Evolutionary conservation across 2,888 invertebrate species (phyloP).

Genomic region (Thera britannica): DNA sequence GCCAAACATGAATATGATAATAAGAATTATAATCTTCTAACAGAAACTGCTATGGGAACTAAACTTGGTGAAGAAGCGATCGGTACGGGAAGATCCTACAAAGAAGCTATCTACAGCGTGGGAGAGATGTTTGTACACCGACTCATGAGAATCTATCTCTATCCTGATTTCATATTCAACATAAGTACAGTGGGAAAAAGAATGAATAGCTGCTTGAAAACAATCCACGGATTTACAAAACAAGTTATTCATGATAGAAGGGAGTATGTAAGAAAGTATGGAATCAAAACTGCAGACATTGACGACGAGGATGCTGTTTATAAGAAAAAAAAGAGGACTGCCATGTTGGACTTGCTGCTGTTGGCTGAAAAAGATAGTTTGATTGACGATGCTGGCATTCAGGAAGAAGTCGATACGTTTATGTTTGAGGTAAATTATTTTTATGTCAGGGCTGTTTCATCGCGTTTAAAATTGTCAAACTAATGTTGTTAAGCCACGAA

Average conservation of each 20-base stretch:
- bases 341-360: too few relatives aligned
- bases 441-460: slow-evolving; percentile 65
- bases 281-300: slow-evolving; percentile 32
- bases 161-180: slow-evolving; percentile 78
- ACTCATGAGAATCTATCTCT: slow-evolving; percentile 51
- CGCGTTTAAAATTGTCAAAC: too few relatives aligned
- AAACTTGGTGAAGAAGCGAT: slow-evolving; percentile 69
- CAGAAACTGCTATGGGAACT: slow-evolving; percentile 74
- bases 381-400: too few relatives aligned
- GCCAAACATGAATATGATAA: too few relatives aligned
- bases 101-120: slow-evolving; percentile 80
- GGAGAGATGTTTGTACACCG: slow-evolving; percentile 64
- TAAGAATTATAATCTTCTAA: background rate
- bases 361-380: too few relatives aligned
- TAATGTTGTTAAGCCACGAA: too few relatives aligned
- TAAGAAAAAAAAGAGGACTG: slow-evolving; percentile 72
- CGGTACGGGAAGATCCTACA: slow-evolving; percentile 77
- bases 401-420: too few relatives aligned
- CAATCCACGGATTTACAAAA: slow-evolving; percentile 70
- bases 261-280: slow-evolving; percentile 42
- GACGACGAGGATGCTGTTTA: slow-evolving; percentile 44
- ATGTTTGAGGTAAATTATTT: too few relatives aligned
- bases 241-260: slow-evolving; percentile 65
- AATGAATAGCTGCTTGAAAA: slow-evolving; percentile 67
- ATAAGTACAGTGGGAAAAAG: slow-evolving; percentile 74